A percentile compares a stretch with the other conserved stretches of the same genome.
These are phyloP conservation scores for Uropetala carovei DNA, from an alignment of 2,888 invertebrate species.

Conservation along the genomic window DNA sequence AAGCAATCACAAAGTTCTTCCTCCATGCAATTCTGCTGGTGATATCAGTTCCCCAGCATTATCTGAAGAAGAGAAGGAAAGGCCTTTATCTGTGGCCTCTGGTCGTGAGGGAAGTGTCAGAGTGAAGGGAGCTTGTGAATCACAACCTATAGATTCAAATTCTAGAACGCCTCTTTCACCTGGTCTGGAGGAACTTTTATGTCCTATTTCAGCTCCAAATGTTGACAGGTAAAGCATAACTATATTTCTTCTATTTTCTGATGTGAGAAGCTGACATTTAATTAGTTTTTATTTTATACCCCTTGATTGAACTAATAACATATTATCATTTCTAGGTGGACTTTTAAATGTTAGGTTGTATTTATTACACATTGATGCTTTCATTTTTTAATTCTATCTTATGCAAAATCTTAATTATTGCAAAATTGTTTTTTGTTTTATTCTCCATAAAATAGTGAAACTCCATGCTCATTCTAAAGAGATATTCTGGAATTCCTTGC, in stretches of 20 bases:
- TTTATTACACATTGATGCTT: too few species aligned
- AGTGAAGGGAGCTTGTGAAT: background rate
- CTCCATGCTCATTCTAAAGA: too few species aligned
- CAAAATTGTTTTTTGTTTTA: background rate
- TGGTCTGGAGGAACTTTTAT: conserved; percentile 68
- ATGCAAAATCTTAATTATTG: conserved; percentile 10
- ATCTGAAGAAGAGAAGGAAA: conserved; percentile 40
- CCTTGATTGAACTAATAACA: background rate
- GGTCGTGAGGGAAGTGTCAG: conserved; percentile 66
- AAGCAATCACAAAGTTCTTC: background rate
- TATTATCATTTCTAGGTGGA: too few species aligned
- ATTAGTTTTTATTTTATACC: background rate
- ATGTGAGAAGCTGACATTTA: too few species aligned
- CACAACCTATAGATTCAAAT: background rate
- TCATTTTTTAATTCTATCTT: too few species aligned
- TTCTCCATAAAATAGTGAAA: too few species aligned
- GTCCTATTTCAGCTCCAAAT: conserved; percentile 46
- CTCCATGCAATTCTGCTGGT: conserved; percentile 66
- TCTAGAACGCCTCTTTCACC: background rate
- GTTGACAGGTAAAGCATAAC: conserved; percentile 27
- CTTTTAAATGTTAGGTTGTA: too few species aligned
- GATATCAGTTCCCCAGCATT: conserved; percentile 65
- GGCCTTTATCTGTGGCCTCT: conserved; percentile 67
- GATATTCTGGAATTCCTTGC: too few species aligned
- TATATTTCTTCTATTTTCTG: background rate